Base-by-base conservation (phyloP, 1,140 invertebrate species). In the Microplitis mediator region DNA sequence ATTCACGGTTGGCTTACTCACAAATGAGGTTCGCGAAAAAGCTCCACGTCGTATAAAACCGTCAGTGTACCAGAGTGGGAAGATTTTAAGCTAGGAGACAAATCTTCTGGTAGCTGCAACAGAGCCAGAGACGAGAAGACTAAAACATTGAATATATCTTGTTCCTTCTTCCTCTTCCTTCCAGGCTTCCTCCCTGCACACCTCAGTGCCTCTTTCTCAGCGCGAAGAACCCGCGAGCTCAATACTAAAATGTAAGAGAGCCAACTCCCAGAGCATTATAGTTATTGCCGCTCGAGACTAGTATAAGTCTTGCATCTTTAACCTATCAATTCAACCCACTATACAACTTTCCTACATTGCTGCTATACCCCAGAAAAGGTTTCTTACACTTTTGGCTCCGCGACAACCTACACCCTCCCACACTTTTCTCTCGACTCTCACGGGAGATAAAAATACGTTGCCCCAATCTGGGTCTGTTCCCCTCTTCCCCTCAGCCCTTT, bases 1-100 rank as follows among this genome's bases (percentile, higher is more conserved):
- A 77, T 78, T 80, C 76, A 80, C 74, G 79, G 74, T 56, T 75
- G 77, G 75, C 74, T 79, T 78, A 74, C 65, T 77, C 70, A 74
- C 75, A 79, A 80, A 80, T 80, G 77, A 76, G 79, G 72, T 75
- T 74, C 60, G 69, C 64, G 16, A 68, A n/a, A 23, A 68, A 23
- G 31, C 14, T 54, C 34, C 11, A 5, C 23, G 32, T 74, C 73
- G 71, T 67, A 68, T 73, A 76, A 75, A 58, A 13, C 4, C 4
- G 32, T 36, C 32, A 16, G 32, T 54, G 35, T 4, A 36, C 32
- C 11, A 51, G 36, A 73, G 70, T 58, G 64, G 72, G 58, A 75
- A 79, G 75, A 76, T 75, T 74, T 75, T 68, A 72, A 71, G 69
- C 75, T 70, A 74, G 76, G 75, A 78, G 76, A 79, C 78, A 79